Percentiles rank a stretch among this genome's conserved stretches.
Evolutionary conservation across 2,797 vertebrate species (phyloP).

Genomic region (Vipera ursinii): DNA sequence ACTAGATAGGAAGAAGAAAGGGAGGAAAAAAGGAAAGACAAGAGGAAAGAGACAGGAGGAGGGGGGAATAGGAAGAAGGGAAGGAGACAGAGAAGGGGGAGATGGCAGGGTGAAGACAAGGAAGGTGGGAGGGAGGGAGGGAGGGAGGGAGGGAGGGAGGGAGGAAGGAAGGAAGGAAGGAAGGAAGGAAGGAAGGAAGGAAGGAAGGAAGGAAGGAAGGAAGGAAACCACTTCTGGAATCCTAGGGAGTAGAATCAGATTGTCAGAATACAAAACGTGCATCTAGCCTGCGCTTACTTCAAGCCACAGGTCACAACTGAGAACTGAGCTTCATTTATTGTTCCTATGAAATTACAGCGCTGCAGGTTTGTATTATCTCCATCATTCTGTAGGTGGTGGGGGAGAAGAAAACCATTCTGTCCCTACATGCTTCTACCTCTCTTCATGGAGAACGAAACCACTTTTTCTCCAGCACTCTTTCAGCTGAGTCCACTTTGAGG

Average conservation of each 20-base stretch:
- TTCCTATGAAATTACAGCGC: neutral
- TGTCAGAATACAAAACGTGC: neutral
- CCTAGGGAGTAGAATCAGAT: neutral
- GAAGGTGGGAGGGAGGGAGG: too few species aligned
- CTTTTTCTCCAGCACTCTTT: neutral
- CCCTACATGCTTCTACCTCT: neutral
- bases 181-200: neutral
- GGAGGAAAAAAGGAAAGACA: too few species aligned
- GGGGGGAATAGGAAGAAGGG: too few species aligned
- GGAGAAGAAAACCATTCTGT: neutral
- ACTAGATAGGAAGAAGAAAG: too few species aligned
- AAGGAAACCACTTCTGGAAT: neutral
- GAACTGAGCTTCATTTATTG: neutral
- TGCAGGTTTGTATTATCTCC: neutral
- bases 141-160: too few species aligned
- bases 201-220: too few species aligned
- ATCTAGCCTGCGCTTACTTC: neutral
- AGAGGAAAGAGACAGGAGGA: too few species aligned
- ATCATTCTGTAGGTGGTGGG: neutral
- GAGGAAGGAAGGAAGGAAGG: neutral
- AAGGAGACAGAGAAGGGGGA: too few species aligned
- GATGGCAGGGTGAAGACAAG: too few species aligned
- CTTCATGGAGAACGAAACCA: neutral
- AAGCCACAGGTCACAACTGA: neutral
- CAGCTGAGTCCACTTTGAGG: neutral